Evolutionary conservation across 2,797 vertebrate species (phyloP), one percentile per base, ranked within the genome.

Genomic region (Melanotaenia parkinsoni): DNA sequence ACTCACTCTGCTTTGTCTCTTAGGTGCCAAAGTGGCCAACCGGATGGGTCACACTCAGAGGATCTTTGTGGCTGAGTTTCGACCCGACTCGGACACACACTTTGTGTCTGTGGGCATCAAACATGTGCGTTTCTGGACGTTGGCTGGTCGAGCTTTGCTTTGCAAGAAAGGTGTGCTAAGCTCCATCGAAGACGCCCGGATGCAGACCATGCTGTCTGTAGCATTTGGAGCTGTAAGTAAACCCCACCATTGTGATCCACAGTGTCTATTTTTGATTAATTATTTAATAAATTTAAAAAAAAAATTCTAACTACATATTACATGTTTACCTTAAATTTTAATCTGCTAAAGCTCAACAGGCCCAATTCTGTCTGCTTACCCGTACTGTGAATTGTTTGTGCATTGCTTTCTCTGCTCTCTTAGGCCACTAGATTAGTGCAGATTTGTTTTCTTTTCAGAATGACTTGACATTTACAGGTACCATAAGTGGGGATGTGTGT

Each of bases 401-500:
- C 87, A 87, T 84, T 93, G 91, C 74, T 87, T 20, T 79, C 86
- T 90, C 83, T 93, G 90, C 90, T 92, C 70, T 93, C 77, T 91
- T 95, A 95, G 93, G 92, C 93, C 95, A 94, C 93, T 95, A 95
- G 95, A 95, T 94, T 95, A 95, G 94, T 95, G 92, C 94, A 94
- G 93, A 89, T 96, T 93, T 95, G 93, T 95, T 95, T 94, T 94
- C 93, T 95, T 97, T 98, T 96, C 97, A 99, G 98, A 99, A 97
- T 96, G 98, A 98, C 96, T 97, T 99, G 96, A 99, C 98, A 84
- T 99, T 99, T 96, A 99, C 98, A 95, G 98, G 98, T 96, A 97
- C 97, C 89, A 96, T 99, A 94, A 99, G 98, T 95, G 98, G 98
- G 88, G 98, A 99, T 93, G 97, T 99, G 84, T 99, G 96, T 95